Conservation (phyloP, 2,797 vertebrate species). For the Mormyrus proboscirostris region DNA sequence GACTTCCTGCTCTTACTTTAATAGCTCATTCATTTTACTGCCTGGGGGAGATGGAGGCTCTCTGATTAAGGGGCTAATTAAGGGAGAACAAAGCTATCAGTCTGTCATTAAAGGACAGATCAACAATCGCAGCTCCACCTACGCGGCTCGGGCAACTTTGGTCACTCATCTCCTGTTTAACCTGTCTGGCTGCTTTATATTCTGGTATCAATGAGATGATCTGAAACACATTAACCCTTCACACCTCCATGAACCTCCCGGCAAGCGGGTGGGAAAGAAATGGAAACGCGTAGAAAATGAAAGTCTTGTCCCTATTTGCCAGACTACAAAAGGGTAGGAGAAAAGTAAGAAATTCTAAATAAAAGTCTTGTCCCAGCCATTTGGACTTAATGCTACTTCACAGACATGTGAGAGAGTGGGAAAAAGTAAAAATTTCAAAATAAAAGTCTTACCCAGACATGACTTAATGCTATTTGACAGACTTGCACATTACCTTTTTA, state of each 20-base stretch:
- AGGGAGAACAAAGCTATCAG: neutral
- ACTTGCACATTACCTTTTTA: neutral
- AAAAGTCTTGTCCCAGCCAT: neutral
- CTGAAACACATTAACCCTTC: neutral
- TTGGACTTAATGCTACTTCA: neutral
- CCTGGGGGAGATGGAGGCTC: neutral
- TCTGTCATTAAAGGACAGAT: neutral
- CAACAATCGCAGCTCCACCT: neutral
- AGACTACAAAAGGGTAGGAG: neutral
- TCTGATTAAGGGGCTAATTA: neutral
- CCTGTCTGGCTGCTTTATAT: neutral
- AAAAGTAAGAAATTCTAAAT: neutral
- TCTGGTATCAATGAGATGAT: neutral
- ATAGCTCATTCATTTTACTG: conserved; percentile 1
- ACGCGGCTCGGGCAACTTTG: no score
- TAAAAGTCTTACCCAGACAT: neutral
- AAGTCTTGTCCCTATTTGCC: neutral
- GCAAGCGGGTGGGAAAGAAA: neutral
- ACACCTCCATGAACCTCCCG: neutral
- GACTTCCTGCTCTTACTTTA: neutral
- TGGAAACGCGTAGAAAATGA: neutral
- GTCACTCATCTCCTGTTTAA: neutral
- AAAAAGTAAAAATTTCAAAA: neutral
- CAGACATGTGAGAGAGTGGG: neutral
- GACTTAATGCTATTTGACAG: neutral